These are phyloP conservation scores for Trissolcus brochymenae DNA, from an alignment of 2,888 invertebrate genomes.

Conservation along the genomic window DNA sequence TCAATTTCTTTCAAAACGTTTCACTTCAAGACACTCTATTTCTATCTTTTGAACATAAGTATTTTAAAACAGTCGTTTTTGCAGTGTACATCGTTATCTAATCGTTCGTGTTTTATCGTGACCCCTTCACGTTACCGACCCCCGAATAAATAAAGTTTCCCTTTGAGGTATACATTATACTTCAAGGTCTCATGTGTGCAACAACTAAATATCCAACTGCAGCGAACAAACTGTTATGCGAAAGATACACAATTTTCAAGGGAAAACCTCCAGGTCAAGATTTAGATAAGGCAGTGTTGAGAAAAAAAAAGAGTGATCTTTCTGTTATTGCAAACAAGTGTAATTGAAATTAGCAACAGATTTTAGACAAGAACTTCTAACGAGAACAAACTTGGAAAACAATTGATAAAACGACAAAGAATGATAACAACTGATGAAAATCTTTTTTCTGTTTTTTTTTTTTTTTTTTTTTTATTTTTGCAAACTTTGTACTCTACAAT, in stretches of 20 bases:
- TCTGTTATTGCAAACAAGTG: slow-evolving; percentile 15
- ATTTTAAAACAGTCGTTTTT: neutral
- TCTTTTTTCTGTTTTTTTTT: no score
- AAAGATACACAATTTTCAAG: slow-evolving; percentile 36
- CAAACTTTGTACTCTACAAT: neutral
- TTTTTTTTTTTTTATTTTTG: no score
- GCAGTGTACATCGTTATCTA: slow-evolving; percentile 40
- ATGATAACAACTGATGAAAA: no score
- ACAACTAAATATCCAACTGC: slow-evolving; percentile 28
- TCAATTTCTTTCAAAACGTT: no score
- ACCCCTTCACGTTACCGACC: slow-evolving; percentile 34
- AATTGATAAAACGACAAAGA: no score
- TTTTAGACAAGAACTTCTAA: neutral
- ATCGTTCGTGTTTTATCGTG: slow-evolving; percentile 45
- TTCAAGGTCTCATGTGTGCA: slow-evolving; percentile 44
- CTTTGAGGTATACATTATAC: slow-evolving; percentile 39
- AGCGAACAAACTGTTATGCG: slow-evolving; percentile 35
- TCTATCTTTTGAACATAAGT: neutral
- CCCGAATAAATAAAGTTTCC: slow-evolving; percentile 45
- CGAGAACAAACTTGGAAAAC: no score
- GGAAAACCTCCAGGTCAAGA: slow-evolving; percentile 44
- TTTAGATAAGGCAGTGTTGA: slow-evolving; percentile 26
- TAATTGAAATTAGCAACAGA: slow-evolving; percentile 1
- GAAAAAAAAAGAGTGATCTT: slow-evolving; percentile 10
- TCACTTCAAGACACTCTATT: neutral